Evolutionary conservation across 2,888 invertebrate species (phyloP), one percentile per base, ranked within the genome.

Genomic region (Therioaphis trifolii): DNA sequence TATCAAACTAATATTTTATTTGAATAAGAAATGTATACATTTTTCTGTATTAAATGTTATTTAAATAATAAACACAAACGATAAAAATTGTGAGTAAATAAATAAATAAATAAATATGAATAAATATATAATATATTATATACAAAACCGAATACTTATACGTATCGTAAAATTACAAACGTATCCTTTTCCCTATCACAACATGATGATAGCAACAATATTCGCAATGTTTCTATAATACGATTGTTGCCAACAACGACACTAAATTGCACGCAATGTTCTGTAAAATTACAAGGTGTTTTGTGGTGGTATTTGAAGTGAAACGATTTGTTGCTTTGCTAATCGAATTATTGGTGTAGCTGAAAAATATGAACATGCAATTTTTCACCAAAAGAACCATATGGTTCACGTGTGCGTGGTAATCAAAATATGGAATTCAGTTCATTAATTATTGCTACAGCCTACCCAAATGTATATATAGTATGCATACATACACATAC

Each of bases 391-490:
- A 55, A 71, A 27, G 15, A 15, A 15, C 24, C 12, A 24, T 21
- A 24, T 24, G 9, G 11, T 49, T 14, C 4, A 49, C 12, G 0
- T 7, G 1, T 7, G 24, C 12, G 40, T 24, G 29, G 15, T 49
- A 77, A 78, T 40, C 49, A 52, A 66, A 66, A 78, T 43, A 55
- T 43, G n/a, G 21, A 24, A 69, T 40, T 79, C 14, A n/a, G 69
- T 79, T 71, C 69, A 71, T 79, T 55, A 69, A 79, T 79, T 79
- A 69, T 71, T 55, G 58, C 43, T 14, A 35, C 55, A 12, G 14
- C 29, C 35, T 9, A 43, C 21, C 18, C 69, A 7, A 21, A 76
- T 40, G 29, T 35, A 12, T 74, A 74, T 15, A 74, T 35, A 40
- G n/a, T n/a, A n/a, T 40, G 29, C 49, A 12, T 74, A 74, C 15